Evolutionary conservation across 2,888 invertebrate genomes (phyloP), one percentile per base, ranked within the genome.

Genomic region (Apodemia duryi): DNA sequence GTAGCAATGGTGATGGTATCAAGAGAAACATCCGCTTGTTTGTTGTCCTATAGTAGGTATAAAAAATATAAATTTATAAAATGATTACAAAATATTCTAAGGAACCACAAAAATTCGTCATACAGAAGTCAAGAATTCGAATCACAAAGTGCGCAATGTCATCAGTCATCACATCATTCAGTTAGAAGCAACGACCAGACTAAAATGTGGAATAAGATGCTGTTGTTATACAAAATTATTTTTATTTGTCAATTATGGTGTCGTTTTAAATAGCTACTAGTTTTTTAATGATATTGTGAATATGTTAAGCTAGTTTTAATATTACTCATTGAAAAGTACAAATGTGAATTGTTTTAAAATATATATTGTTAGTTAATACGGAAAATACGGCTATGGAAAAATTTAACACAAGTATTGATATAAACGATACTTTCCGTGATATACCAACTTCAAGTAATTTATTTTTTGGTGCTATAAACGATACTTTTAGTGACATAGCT

Each of bases 71-170:
- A 2, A 32, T 32, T 4, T 49, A 21, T 6, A 21, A 21, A n/a
- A 13, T 6, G 7, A 6, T 51, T 6, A 51, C 6, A 21, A 7
- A 21, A 21, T 2, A 7, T 32, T 32, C 13, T 35, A n/a, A 72
- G 77, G 79, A 82, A 79, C 83, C 77, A 77, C 74, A 80, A 83
- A 74, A 84, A 80, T 38, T 79, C 78, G 13, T 60, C 35, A 32
- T 35, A 60, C 32, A 60, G n/a, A 32, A 13, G 6, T 32, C 51
- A 51, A 51, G 51, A 51, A 51, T 21, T 2, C 51, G 51, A 51
- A 51, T 35, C 6, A 35, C 57, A 7, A 60, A 73, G 76, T 75
- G 77, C 74, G 78, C 71, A 76, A 74, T 80, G 75, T 21, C 21
- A 21, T 21, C 21, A 21, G 77, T 75, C 75, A 75, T 78, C 75